Evolutionary conservation across 1,140 invertebrate genomes (phyloP).

Genomic region (Formica exsecta): DNA sequence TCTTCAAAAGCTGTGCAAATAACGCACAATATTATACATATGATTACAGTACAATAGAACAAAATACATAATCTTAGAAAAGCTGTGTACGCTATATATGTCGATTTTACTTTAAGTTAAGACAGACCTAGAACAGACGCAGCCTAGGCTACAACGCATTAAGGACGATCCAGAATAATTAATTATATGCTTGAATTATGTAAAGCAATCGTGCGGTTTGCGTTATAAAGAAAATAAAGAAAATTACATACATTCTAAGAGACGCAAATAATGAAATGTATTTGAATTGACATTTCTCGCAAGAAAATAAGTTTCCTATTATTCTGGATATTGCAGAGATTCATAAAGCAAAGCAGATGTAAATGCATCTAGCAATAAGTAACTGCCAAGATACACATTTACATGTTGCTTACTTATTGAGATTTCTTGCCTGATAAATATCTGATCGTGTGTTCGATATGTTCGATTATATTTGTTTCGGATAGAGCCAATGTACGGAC

Average conservation of each 20-base stretch:
- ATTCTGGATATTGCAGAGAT: slow-evolving; percentile 83
- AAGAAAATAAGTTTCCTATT: slow-evolving; percentile 76
- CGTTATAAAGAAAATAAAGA: slow-evolving; percentile 76
- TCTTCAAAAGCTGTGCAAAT: slow-evolving; percentile 73
- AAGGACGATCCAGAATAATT: slow-evolving; percentile 86
- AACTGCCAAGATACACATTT: slow-evolving; percentile 70
- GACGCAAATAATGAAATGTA: slow-evolving; percentile 47
- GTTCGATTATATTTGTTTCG: slow-evolving; percentile 16
- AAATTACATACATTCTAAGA: slow-evolving; percentile 68
- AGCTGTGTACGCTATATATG: slow-evolving; percentile 40
- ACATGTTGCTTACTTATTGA: slow-evolving; percentile 74
- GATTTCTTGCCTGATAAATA: slow-evolving; percentile 79
- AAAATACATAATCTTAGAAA: slow-evolving; percentile 66
- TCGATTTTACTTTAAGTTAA: slow-evolving; percentile 77
- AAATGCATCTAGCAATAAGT: slow-evolving; percentile 70
- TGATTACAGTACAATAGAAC: slow-evolving; percentile 58
- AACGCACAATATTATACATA: slow-evolving; percentile 60
- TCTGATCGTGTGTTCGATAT: slow-evolving; percentile 81
- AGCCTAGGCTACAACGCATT: slow-evolving; percentile 84
- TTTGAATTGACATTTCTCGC: slow-evolving; percentile 44
- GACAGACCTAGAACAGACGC: slow-evolving; percentile 87
- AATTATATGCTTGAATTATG: slow-evolving; percentile 72
- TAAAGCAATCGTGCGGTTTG: slow-evolving; percentile 64
- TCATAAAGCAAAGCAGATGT: slow-evolving; percentile 75
- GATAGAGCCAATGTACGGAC: slow-evolving; percentile 49